Conservation (phyloP, 2,797 vertebrate genomes). For the Cryptoprocta ferox region DNA sequence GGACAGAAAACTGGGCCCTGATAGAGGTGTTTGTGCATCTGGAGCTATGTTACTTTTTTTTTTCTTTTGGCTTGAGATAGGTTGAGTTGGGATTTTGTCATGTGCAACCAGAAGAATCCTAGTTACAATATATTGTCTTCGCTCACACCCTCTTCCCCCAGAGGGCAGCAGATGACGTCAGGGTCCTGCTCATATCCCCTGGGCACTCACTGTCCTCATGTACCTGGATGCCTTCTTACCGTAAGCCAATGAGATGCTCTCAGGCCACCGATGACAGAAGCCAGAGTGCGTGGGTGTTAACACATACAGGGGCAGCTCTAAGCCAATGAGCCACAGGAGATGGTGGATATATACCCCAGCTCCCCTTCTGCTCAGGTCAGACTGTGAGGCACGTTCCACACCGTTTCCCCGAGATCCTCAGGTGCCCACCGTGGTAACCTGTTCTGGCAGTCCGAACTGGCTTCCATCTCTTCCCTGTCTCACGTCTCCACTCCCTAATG, state of each 20-base stretch:
- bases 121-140: slow-evolving; percentile 20
- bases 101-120: slow-evolving; percentile 5
- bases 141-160: not conserved
- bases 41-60: not conserved
- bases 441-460: not conserved
- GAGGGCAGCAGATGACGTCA: not conserved
- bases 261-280: not conserved
- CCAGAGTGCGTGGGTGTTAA: not conserved
- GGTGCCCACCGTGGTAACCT: not conserved
- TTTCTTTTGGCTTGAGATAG: not conserved
- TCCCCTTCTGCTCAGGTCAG: not conserved
- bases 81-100: slow-evolving; percentile 7
- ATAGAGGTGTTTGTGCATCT: not conserved
- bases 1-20: not conserved
- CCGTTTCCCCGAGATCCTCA: not conserved
- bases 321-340: not conserved
- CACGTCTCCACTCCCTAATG: not conserved
- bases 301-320: not conserved
- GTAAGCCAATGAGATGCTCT: not conserved
- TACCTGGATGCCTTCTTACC: not conserved
- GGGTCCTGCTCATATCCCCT: not conserved
- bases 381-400: not conserved
- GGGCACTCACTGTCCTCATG: not conserved
- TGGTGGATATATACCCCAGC: not conserved
- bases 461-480: not conserved